Base-by-base conservation (phyloP, 2,888 invertebrate genomes). In the Drosophila anomelani region DNA sequence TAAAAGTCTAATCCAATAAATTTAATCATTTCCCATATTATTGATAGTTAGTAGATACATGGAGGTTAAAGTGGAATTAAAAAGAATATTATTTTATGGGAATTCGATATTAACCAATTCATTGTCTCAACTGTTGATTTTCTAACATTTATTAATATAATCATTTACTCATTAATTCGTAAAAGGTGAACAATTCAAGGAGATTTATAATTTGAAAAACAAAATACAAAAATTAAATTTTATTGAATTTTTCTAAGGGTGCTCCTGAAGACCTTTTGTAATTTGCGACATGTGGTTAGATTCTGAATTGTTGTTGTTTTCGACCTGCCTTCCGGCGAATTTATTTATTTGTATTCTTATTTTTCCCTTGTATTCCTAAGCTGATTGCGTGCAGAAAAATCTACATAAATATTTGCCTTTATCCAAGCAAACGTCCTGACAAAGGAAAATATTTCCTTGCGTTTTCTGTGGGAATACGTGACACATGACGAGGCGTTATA, bases 361-460 rank as follows among this genome's bases (percentile, higher is more conserved):
- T 53, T 29, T 17, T 17, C 0, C 9, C 8, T 39, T 56, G 56
- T 68, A 41, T 57, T 68, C 69, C 32, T 57, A 36, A 51, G 62
- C 49, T 76, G 80, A 79, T 81, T 83, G 73, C 73, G 83, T 80
- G 80, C 68, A 36, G 41, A 34, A 60, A 59, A 86, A 78, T 55
- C 57, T 80, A 54, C 70, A 64, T 73, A 86, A 81, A 86, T 78
- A 84, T 81, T 80, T 78, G 72, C 75, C 61, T 77, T 69, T 17
- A 57, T 66, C 60, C 54, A n/a, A 26, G 53, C 51, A 54, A 55
- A 64, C 55, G 53, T 49, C 55, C 67, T 59, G 59, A 58, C 78
- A 77, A 61, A 36, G 34, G 55, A 8, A 49, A 49, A 36, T 39
- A 39, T 54, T 41, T 38, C 36, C 6, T 13, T n/a, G 29, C 38